Evolutionary conservation across 2,113 vertebrate species (phyloP).

Genomic region (Engraulis encrasicolus): DNA sequence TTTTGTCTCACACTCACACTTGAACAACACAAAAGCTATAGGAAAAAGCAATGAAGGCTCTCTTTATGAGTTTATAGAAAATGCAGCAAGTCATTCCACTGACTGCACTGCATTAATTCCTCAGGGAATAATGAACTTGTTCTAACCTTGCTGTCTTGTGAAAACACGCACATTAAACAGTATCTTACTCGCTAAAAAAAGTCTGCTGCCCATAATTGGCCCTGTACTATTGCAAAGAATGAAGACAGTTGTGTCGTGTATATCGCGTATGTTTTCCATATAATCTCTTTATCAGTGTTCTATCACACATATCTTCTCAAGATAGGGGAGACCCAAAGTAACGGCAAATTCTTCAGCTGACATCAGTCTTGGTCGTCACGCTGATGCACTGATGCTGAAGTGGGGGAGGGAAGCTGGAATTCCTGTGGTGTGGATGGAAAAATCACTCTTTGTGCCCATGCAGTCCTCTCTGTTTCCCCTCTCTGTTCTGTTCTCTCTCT

Average conservation of each 20-base stretch:
- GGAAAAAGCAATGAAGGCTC: neutral
- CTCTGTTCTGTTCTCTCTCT: neutral
- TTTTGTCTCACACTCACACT: no score
- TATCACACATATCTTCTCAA: neutral
- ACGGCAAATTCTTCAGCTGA: conserved; percentile 10
- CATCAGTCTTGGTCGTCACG: neutral
- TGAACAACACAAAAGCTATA: neutral
- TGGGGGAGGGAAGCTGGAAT: conserved; percentile 10
- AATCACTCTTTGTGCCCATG: neutral
- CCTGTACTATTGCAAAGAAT: no score
- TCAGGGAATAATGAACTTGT: neutral
- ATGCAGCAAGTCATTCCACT: neutral
- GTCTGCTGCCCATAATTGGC: no score
- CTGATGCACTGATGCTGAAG: neutral
- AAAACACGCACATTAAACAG: no score
- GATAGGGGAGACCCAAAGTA: neutral
- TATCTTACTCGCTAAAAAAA: no score
- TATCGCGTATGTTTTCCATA: no score
- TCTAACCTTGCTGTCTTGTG: neutral
- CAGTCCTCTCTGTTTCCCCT: neutral
- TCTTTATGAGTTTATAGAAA: neutral
- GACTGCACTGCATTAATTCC: neutral
- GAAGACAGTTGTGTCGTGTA: no score
- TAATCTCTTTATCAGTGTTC: no score
- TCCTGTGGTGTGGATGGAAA: conserved; percentile 17